Evolutionary conservation across 2,888 invertebrate species (phyloP), one percentile per base, ranked within the genome.

Genomic region (Atethmia centrago): DNA sequence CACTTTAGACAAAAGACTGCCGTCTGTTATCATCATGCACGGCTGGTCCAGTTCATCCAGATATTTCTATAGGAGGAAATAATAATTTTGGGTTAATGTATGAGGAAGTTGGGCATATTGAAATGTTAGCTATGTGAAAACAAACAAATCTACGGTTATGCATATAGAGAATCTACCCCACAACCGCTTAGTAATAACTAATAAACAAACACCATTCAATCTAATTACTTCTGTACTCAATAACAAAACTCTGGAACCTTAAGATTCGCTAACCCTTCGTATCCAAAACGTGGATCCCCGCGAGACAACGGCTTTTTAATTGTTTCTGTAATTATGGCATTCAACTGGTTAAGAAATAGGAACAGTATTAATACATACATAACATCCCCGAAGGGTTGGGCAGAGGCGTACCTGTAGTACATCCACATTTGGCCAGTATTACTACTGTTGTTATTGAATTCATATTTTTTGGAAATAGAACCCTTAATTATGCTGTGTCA

Each of bases 41-140:
- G 93, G 92, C 36, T 92, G 89, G 2, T 95, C 95, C 0, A 92
- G 84, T 85, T 92, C 92, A 80, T 96, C 96, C 67, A 96, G 74
- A 74, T 95, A 96, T 94, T 96, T 96, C 96, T 96, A 88, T 56
- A 79, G 45, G 73, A 77, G 31, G 21, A 61, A 77, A 36, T 0
- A 77, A 51, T 49, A 75, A 49, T 40, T 5, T 12, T n/a, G 36
- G 51, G 56, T 25, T 14, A 65, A n/a, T 49, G 14, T 45, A 55
- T 49, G 28, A 28, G 10, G 59, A 63, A 65, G 21, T 62, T 72
- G 55, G 31, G 21, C 49, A 3, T 28, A n/a, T 49, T 51, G 21
- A 28, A 21, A n/a, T 71, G 81, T 82, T 82, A 82, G 81, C 79
- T 19, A 70, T 70, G 61, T 69, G 25, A 36, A 69, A 73, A 82